phyloP scores from a whole-genome alignment of 2,113 vertebrate species.

The Hypanus sabinus region DNA sequence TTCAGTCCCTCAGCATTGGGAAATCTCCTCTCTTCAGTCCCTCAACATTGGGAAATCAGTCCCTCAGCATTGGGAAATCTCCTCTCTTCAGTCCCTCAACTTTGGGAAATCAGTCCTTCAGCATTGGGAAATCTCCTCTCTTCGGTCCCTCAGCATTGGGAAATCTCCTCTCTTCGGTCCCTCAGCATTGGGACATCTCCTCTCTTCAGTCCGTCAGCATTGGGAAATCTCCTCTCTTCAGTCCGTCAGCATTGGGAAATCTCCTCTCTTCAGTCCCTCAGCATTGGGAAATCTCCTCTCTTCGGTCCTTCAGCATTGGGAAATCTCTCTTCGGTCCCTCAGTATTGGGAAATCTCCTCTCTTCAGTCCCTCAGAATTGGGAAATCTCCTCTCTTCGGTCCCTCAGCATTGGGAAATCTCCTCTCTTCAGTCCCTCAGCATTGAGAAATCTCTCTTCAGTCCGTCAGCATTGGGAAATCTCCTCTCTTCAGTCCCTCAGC shows the following conservation, averaged over 20 bases:
- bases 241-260: not conserved
- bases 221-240: not conserved
- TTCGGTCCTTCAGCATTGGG: not conserved
- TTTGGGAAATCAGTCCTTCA: not conserved
- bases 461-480: not conserved
- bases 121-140: not conserved
- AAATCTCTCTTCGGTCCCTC: not conserved
- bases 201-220: not conserved
- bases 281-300: not conserved
- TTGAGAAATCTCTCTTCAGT: not conserved
- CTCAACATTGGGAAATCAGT: no score
- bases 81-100: no score
- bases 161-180: not conserved
- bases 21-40: no score
- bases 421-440: not conserved
- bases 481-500: not conserved
- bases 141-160: not conserved
- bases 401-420: not conserved
- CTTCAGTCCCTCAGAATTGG: not conserved
- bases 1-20: not conserved
- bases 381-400: not conserved
- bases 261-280: not conserved
- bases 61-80: not conserved
- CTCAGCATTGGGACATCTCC: not conserved
- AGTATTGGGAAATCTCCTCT: not conserved